Evolutionary conservation across 2,888 invertebrate genomes (phyloP).

Genomic region (Ptychoptera contaminata): DNA sequence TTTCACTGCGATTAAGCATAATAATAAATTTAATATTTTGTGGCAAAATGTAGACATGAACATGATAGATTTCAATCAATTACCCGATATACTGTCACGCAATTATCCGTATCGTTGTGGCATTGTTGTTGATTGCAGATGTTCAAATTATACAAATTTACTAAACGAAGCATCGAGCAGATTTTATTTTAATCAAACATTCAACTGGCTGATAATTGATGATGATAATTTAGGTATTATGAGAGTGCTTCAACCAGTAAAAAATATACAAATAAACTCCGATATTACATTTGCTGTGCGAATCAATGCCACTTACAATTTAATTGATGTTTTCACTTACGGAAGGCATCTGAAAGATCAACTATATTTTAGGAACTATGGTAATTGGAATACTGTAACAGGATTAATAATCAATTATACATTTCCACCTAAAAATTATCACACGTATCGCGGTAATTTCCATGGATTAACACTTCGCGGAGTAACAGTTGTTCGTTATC

Average conservation of each 20-base stretch:
- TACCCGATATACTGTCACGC: not conserved
- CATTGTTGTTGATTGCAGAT: not conserved
- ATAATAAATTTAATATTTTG: too few relatives aligned
- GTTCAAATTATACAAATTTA: not conserved
- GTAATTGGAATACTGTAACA: slow-evolving; percentile 6
- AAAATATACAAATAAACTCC: slow-evolving; percentile 20
- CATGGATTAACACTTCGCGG: slow-evolving; percentile 20
- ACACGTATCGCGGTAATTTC: slow-evolving; percentile 17
- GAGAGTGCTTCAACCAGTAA: slow-evolving; percentile 12
- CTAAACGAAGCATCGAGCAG: slow-evolving; percentile 13
- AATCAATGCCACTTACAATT: not conserved
- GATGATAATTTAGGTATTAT: slow-evolving; percentile 11
- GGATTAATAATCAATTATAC: slow-evolving; percentile 10
- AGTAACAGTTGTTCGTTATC: slow-evolving; percentile 20
- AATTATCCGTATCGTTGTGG: slow-evolving; percentile 1
- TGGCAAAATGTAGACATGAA: too few relatives aligned
- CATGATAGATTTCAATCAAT: too few relatives aligned
- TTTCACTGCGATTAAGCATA: too few relatives aligned
- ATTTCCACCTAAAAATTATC: slow-evolving; percentile 1
- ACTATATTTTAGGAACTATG: slow-evolving; percentile 16
- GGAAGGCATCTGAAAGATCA: slow-evolving; percentile 19
- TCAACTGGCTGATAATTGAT: slow-evolving; percentile 24
- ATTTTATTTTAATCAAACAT: slow-evolving; percentile 24
- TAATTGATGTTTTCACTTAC: slow-evolving; percentile 24
- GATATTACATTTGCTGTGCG: slow-evolving; percentile 21